These are phyloP conservation scores for Nansenia antarctica DNA, from an alignment of 2,113 vertebrate species.

Conservation along the genomic window DNA sequence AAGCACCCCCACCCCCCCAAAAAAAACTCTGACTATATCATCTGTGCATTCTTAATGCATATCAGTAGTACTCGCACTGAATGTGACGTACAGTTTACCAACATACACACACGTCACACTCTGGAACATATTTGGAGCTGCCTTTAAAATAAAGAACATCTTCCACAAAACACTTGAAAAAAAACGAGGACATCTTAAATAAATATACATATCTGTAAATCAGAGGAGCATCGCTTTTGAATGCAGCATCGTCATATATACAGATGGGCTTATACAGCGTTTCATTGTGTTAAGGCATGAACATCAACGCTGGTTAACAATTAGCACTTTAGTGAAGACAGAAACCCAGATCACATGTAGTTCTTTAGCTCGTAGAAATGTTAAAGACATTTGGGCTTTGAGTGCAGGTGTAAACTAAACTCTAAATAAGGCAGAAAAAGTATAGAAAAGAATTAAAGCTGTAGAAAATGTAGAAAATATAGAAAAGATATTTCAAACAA, in stretches of 20 bases:
- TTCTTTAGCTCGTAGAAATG: slow-evolving; percentile 23
- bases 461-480: slow-evolving; percentile 55
- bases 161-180: slow-evolving; percentile 17
- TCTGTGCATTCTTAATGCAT: slow-evolving; percentile 63
- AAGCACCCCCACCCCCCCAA: too few species aligned
- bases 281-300: slow-evolving; percentile 22
- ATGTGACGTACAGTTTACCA: slow-evolving; percentile 1
- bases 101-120: slow-evolving; percentile 36
- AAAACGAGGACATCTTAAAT: slow-evolving; percentile 38
- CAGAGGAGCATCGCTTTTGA: slow-evolving; percentile 36
- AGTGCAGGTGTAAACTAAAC: slow-evolving; percentile 71
- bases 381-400: slow-evolving; percentile 49
- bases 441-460: slow-evolving; percentile 21
- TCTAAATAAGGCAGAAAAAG: slow-evolving; percentile 59
- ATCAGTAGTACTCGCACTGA: slow-evolving; percentile 69
- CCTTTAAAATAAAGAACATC: slow-evolving; percentile 43
- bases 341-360: not conserved
- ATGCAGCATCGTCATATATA: slow-evolving; percentile 62
- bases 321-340: slow-evolving; percentile 47
- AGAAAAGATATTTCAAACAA: slow-evolving; percentile 1
- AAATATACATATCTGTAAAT: slow-evolving; percentile 61
- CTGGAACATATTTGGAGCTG: slow-evolving; percentile 56
- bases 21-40: too few species aligned
- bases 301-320: slow-evolving; percentile 30
- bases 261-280: slow-evolving; percentile 45